Percentiles rank a stretch among this genome's conserved stretches.
Evolutionary conservation across 2,888 invertebrate species (phyloP).

Genomic region (Pegoplata infirma): DNA sequence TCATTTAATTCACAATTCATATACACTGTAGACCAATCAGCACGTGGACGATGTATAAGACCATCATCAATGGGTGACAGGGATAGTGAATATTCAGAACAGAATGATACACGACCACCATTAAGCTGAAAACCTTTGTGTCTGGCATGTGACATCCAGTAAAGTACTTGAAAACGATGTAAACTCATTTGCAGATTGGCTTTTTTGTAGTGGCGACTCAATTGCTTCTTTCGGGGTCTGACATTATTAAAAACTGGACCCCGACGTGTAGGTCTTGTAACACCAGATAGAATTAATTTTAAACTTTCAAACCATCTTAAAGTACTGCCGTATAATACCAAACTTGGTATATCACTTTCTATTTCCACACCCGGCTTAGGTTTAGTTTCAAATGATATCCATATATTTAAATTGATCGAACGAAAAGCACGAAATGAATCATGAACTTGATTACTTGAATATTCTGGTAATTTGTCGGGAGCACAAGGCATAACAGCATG

Average conservation of each 20-base stretch:
- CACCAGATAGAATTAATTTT: constrained; percentile 93
- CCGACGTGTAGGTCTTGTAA: constrained; percentile 95
- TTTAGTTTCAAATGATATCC: constrained; percentile 88
- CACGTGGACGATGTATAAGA: constrained; percentile 89
- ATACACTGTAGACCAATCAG: constrained; percentile 94
- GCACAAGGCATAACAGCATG: constrained; percentile 97
- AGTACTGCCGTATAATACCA: constrained; percentile 94
- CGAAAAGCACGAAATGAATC: constrained; percentile 97
- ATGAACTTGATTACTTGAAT: constrained; percentile 96
- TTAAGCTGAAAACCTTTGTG: constrained; percentile 93
- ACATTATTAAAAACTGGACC: constrained; percentile 92
- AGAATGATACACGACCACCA: constrained; percentile 89
- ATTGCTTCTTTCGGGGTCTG: constrained; percentile 91
- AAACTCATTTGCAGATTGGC: constrained; percentile 91
- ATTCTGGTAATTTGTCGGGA: constrained; percentile 96
- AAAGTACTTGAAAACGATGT: constrained; percentile 87
- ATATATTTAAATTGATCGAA: constrained; percentile 89
- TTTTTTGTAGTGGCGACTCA: constrained; percentile 94
- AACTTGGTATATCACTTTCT: constrained; percentile 83
- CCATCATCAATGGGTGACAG: constrained; percentile 88
- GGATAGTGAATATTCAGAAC: constrained; percentile 87
- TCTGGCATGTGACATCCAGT: constrained; percentile 98
- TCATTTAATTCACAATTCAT: constrained; percentile 96
- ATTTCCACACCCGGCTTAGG: constrained; percentile 79
- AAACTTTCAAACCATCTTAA: constrained; percentile 97